Conservation (phyloP, 2,113 vertebrate species). For the Platycercus adscitus region DNA sequence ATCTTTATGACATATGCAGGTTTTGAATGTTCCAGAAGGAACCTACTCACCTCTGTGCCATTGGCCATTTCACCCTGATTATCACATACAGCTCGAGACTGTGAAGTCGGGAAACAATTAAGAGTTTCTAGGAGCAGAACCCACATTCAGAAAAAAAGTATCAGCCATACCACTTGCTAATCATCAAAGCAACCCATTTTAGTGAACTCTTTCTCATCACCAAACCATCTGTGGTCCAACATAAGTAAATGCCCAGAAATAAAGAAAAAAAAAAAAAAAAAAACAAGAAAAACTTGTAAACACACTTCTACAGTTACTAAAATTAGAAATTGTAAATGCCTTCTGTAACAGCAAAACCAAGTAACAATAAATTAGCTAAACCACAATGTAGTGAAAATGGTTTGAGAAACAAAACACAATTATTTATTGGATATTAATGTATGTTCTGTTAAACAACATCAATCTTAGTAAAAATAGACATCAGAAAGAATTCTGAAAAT, state of each 20-base stretch:
- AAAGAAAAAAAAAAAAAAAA: not conserved
- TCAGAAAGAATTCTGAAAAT: not conserved
- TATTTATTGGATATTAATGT: not conserved
- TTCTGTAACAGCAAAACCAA: not conserved
- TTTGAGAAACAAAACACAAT: not conserved
- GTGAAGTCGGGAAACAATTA: not conserved
- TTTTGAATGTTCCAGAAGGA: not conserved
- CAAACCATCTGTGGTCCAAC: not conserved
- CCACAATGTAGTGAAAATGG: not conserved
- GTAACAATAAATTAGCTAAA: not conserved
- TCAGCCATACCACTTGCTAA: not conserved
- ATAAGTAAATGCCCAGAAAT: not conserved
- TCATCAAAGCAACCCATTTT: not conserved
- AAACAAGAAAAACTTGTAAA: not conserved
- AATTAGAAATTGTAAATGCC: not conserved
- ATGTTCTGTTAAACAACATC: not conserved
- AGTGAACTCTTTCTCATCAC: not conserved
- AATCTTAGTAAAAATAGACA: not conserved
- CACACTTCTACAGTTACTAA: not conserved
- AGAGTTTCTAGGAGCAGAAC: not conserved
- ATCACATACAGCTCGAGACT: not conserved
- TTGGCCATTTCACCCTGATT: not conserved
- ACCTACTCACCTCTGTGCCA: not conserved
- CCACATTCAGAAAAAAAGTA: not conserved
- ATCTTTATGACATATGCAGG: accelerated